Evolutionary conservation across 1,140 invertebrate genomes (phyloP).

Genomic region (Heterodera carotae): DNA sequence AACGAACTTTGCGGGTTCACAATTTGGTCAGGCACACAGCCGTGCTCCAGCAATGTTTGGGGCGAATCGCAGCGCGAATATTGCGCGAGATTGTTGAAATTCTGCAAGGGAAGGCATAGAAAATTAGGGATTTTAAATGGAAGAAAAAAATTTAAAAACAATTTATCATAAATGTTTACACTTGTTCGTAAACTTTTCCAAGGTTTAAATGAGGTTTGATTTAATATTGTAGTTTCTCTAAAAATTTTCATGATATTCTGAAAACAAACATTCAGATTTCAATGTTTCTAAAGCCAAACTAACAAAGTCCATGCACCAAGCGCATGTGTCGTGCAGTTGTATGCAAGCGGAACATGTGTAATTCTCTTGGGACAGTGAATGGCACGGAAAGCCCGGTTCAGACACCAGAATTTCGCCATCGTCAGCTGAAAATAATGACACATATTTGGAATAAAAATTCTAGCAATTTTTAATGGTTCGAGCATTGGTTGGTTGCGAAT

Average conservation of each 20-base stretch:
- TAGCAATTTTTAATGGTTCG: neutral
- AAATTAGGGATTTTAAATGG: neutral
- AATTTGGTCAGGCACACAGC: slow-evolving; percentile 59
- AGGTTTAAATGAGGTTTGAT: no score
- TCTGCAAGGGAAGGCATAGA: slow-evolving; percentile 31
- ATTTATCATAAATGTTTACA: no score
- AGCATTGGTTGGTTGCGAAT: no score
- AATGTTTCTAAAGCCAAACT: slow-evolving; percentile 23
- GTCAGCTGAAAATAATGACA: slow-evolving; percentile 31
- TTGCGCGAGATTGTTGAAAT: slow-evolving; percentile 63
- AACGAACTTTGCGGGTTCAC: slow-evolving; percentile 60
- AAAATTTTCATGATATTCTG: no score
- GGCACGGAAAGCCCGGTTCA: slow-evolving; percentile 63
- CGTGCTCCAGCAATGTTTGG: slow-evolving; percentile 57
- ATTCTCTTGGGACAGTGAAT: slow-evolving; percentile 61
- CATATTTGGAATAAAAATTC: neutral
- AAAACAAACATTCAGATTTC: no score
- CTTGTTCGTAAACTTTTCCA: no score
- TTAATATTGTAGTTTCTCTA: no score
- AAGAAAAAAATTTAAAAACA: no score
- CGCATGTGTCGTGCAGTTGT: slow-evolving; percentile 64
- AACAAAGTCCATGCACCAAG: slow-evolving; percentile 62
- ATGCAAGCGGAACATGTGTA: slow-evolving; percentile 63
- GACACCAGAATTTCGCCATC: slow-evolving; percentile 53
- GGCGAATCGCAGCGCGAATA: slow-evolving; percentile 60